Evolutionary conservation across 2,113 vertebrate species (phyloP).

Genomic region (Oncorhynchus mykiss): DNA sequence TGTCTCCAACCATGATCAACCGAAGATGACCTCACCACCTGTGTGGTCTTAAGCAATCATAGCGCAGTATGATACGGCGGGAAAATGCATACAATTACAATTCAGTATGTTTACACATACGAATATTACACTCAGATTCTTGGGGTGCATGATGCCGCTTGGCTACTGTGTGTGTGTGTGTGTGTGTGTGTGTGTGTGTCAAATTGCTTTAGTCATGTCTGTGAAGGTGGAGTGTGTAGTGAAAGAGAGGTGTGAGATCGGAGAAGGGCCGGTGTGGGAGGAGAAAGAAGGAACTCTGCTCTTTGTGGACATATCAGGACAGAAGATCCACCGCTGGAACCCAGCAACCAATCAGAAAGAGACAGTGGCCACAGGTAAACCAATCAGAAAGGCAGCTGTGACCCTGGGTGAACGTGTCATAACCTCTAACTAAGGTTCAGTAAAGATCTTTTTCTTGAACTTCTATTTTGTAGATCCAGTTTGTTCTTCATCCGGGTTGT

Average conservation of each 20-base stretch:
- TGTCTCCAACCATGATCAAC: too few relatives aligned
- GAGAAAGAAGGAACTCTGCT: constrained; percentile 78
- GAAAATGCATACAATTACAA: too few relatives aligned
- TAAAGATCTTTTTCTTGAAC: too few relatives aligned
- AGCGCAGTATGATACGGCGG: too few relatives aligned
- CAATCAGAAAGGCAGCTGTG: constrained; percentile 2
- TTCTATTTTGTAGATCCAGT: too few relatives aligned
- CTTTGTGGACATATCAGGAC: constrained; percentile 83
- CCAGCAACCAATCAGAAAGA: constrained; percentile 64
- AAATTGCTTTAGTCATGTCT: constrained; percentile 71
- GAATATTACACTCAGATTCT: too few relatives aligned
- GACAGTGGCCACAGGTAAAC: constrained; percentile 78
- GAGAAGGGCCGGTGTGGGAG: constrained; percentile 91
- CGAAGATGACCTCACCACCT: too few relatives aligned
- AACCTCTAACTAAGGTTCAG: background rate
- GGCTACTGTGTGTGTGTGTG: background rate
- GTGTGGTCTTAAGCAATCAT: too few relatives aligned
- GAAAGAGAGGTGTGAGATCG: constrained; percentile 65
- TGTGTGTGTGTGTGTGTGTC: background rate
- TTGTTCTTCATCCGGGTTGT: too few relatives aligned
- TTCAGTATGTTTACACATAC: too few relatives aligned
- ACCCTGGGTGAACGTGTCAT: background rate
- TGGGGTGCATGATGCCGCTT: too few relatives aligned
- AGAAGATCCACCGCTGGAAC: constrained; percentile 83
- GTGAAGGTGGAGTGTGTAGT: constrained; percentile 80